phyloP scores from a whole-genome alignment of 1,140 invertebrate genomes.

The Drosophila parabipectinata region DNA sequence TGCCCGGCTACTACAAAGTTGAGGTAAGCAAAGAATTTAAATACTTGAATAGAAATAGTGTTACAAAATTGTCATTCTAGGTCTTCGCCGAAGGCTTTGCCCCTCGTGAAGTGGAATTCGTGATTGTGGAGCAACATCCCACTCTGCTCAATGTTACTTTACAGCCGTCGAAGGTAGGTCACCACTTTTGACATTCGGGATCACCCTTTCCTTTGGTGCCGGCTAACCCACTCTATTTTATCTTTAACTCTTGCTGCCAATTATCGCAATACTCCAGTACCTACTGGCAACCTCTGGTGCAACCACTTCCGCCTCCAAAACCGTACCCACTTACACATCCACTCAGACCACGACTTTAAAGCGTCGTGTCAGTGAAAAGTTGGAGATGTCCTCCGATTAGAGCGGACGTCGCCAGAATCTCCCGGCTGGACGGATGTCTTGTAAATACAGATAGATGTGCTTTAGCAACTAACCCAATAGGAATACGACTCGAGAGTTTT shows the following conservation, averaged over 20 bases:
- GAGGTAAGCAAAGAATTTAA: slow-evolving; percentile 86
- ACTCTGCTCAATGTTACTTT: slow-evolving; percentile 93
- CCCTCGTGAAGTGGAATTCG: slow-evolving; percentile 92
- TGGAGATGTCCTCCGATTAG: slow-evolving; percentile 59
- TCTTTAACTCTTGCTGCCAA: neutral
- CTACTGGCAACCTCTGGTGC: slow-evolving; percentile 4
- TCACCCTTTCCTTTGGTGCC: slow-evolving; percentile 6
- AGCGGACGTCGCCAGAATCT: neutral
- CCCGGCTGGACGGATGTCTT: slow-evolving; percentile 16
- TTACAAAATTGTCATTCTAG: slow-evolving; percentile 82
- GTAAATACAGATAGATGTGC: slow-evolving; percentile 57
- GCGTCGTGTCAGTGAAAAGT: slow-evolving; percentile 46
- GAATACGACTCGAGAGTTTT: neutral
- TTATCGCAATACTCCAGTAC: slow-evolving; percentile 12
- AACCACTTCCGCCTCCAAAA: neutral
- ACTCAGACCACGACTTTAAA: slow-evolving; percentile 15
- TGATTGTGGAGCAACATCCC: slow-evolving; percentile 93
- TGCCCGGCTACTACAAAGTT: slow-evolving; percentile 93
- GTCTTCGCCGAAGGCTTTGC: slow-evolving; percentile 93
- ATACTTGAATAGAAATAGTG: too few relatives aligned
- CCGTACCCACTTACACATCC: neutral
- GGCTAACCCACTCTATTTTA: slow-evolving; percentile 27
- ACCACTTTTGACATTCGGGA: neutral
- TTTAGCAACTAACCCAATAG: slow-evolving; percentile 26
- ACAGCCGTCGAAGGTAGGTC: slow-evolving; percentile 90